A percentile compares a stretch with the other conserved stretches of the same genome.
Conservation (phyloP, 2,797 vertebrate species). For the Chelon auratus region DNA sequence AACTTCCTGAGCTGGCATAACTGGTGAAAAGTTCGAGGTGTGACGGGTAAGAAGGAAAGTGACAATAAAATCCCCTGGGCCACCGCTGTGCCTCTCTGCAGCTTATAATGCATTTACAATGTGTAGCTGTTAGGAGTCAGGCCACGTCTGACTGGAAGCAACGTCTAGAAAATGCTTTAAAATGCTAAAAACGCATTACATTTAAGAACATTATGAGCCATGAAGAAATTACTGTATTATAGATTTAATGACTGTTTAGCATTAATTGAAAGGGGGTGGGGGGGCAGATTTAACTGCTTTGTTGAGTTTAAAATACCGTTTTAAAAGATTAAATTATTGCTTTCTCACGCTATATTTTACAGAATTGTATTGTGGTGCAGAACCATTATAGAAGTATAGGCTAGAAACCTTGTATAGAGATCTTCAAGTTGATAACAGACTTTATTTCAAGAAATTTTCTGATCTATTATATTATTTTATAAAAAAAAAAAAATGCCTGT, state of each 20-base stretch:
- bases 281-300: background rate
- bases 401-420: background rate
- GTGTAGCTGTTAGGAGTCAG: conserved; percentile 29
- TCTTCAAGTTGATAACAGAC: background rate
- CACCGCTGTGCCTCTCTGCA: conserved; percentile 15
- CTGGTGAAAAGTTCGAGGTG: conserved; percentile 17
- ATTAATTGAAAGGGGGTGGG: background rate
- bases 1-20: conserved; percentile 3
- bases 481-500: no score
- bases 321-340: background rate
- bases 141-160: conserved; percentile 23
- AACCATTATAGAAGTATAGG: background rate
- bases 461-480: no score
- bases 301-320: background rate
- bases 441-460: no score
- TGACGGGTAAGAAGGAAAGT: conserved; percentile 24
- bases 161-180: conserved; percentile 12
- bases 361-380: background rate
- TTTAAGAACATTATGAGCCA: conserved; percentile 12
- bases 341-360: background rate
- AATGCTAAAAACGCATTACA: background rate
- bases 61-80: conserved; percentile 24
- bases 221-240: background rate
- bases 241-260: background rate
- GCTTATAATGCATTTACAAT: conserved; percentile 35